Conservation (phyloP, 2,888 invertebrate genomes). For the Tipula helvola region DNA sequence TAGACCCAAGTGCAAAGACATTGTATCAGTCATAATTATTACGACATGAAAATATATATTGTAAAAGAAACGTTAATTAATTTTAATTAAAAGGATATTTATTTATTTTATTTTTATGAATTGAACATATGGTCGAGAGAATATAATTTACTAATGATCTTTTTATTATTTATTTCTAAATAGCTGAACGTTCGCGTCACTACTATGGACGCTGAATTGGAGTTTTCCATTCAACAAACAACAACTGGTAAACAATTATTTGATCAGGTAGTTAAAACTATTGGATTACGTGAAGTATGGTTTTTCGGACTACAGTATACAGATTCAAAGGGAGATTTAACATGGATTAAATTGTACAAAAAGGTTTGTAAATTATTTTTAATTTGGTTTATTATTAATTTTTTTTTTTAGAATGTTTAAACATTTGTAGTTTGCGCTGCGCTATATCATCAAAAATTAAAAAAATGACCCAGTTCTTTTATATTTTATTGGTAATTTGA, state of each 20-base stretch:
- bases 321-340: conserved; percentile 93
- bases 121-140: not conserved
- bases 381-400: not conserved
- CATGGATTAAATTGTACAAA: conserved; percentile 99
- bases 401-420: not conserved
- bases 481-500: not conserved
- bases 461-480: not conserved
- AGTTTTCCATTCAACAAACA: conserved; percentile 99
- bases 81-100: not conserved
- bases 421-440: not conserved
- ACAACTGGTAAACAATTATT: conserved; percentile 99
- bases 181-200: conserved; percentile 99
- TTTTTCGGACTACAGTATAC: conserved; percentile 99
- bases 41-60: not conserved
- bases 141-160: not conserved
- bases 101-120: not conserved
- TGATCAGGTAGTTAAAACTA: conserved; percentile 99
- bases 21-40: not conserved
- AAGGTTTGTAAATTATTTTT: conserved; percentile 56
- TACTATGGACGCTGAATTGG: conserved; percentile 99
- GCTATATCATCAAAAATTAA: not conserved
- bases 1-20: not conserved
- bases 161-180: conserved; percentile 24
- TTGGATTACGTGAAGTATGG: conserved; percentile 98
- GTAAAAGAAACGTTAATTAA: not conserved